These are phyloP conservation scores for Luperina nickerlii DNA, from an alignment of 2,888 invertebrate species.

Conservation along the genomic window DNA sequence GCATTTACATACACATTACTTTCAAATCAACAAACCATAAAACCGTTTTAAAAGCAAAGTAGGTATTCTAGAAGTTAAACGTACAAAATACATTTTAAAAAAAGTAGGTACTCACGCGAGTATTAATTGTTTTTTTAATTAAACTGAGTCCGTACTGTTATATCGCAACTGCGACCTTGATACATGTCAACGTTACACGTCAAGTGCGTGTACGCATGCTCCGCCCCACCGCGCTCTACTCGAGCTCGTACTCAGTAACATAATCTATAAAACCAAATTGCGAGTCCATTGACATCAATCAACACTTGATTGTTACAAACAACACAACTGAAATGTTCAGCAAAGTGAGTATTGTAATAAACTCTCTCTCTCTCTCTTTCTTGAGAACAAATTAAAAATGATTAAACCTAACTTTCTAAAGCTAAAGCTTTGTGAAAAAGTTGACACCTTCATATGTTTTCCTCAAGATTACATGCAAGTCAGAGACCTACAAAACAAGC, in stretches of 20 bases:
- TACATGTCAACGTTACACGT: conserved; percentile 45
- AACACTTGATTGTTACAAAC: conserved; percentile 58
- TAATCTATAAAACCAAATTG: conserved; percentile 66
- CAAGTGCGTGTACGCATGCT: conserved; percentile 46
- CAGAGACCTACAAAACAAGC: no score
- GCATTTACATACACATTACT: background rate
- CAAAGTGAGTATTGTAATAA: conserved; percentile 67
- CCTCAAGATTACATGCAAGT: no score
- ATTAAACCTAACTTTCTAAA: no score
- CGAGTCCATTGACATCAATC: conserved; percentile 67
- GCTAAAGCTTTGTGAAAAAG: background rate
- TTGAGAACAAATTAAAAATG: background rate
- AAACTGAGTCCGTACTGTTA: conserved; percentile 8
- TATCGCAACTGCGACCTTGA: conserved; percentile 43
- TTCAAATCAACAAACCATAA: background rate
- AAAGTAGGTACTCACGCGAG: conserved; percentile 3
- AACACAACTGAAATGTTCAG: conserved; percentile 68
- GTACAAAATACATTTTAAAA: background rate
- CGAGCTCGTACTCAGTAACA: background rate
- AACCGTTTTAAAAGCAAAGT: background rate
- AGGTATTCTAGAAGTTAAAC: background rate
- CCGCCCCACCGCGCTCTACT: conserved; percentile 65
- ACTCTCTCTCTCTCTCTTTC: background rate
- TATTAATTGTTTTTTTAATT: conserved; percentile 13
- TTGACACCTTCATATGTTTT: no score